Percentiles rank a stretch among this genome's conserved stretches.
phyloP scores from a whole-genome alignment of 2,113 vertebrate genomes.

The Platysternon megacephalum region DNA sequence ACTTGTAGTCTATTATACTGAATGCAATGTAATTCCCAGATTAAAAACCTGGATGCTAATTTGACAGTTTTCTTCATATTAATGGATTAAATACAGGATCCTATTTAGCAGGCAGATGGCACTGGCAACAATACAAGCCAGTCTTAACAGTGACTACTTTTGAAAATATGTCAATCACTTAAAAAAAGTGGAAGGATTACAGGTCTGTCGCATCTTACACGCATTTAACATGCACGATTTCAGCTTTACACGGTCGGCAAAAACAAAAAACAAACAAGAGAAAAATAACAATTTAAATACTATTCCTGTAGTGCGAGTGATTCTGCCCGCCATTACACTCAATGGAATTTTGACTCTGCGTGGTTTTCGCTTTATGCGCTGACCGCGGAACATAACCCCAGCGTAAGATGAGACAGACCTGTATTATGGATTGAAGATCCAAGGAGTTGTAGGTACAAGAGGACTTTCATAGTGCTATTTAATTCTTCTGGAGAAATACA shows the following conservation, averaged over 20 bases:
- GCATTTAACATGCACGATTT: too few species aligned
- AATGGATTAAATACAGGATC: neutral
- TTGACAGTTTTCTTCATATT: neutral
- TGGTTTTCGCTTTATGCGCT: too few species aligned
- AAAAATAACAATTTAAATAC: too few species aligned
- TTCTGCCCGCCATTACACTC: too few species aligned
- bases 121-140: neutral
- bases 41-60: neutral
- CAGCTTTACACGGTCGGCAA: too few species aligned
- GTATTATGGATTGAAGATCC: neutral
- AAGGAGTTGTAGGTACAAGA: neutral
- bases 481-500: neutral
- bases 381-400: too few species aligned
- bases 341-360: too few species aligned
- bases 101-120: neutral
- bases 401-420: too few species aligned
- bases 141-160: neutral
- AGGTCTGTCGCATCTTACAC: too few species aligned
- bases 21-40: neutral
- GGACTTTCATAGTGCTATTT: neutral
- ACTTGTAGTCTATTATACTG: neutral
- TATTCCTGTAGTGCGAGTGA: too few species aligned
- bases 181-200: neutral
- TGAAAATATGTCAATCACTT: neutral
- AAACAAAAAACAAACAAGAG: too few species aligned